Evolutionary conservation across 2,797 vertebrate genomes (phyloP).

Genomic region (Poeciliopsis paucimaculata): DNA sequence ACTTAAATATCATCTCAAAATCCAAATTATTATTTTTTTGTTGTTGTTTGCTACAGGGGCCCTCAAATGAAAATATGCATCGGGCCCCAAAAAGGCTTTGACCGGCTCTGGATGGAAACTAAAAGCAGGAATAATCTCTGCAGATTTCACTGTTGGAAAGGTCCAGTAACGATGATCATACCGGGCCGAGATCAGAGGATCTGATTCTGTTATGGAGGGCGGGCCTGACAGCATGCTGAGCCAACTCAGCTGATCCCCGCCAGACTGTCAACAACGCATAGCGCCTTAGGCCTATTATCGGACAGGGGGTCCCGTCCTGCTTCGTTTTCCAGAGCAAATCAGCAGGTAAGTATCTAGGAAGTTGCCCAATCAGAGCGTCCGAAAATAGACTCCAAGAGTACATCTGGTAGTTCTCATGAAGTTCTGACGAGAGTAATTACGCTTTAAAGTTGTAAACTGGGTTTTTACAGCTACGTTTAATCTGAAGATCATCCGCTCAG

Average conservation of each 20-base stretch:
- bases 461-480: not conserved
- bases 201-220: not conserved
- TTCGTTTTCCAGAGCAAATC: not conserved
- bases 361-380: slow-evolving; percentile 52
- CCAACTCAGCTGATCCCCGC: slow-evolving; percentile 51
- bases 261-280: slow-evolving; percentile 52
- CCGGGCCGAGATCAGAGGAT: not conserved
- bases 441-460: not conserved
- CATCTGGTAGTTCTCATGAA: not conserved
- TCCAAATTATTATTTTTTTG: too few species aligned
- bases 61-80: too few species aligned
- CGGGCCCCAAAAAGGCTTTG: too few species aligned
- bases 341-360: slow-evolving; percentile 37
- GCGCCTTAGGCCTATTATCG: slow-evolving; percentile 47
- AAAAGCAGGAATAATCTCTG: not conserved
- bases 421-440: not conserved
- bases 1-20: too few species aligned
- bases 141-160: not conserved
- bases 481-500: not conserved
- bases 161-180: not conserved
- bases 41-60: too few species aligned
- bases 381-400: not conserved
- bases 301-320: slow-evolving; percentile 23
- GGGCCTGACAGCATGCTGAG: not conserved
- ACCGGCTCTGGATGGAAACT: not conserved